phyloP scores from a whole-genome alignment of 2,113 vertebrate genomes.

The Marmota monax region DNA sequence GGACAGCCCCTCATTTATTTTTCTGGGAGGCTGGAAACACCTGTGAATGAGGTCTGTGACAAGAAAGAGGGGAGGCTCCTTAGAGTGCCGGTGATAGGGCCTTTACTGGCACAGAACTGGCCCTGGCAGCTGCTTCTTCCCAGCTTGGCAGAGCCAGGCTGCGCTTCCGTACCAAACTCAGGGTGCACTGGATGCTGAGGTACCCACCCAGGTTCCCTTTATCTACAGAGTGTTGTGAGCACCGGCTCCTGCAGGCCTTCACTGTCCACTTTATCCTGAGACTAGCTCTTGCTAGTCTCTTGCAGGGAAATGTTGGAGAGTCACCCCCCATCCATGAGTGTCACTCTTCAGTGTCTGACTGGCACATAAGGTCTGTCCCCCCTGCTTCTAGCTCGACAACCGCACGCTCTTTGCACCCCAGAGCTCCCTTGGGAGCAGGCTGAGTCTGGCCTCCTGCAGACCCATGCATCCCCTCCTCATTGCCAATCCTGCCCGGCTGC shows the following conservation, averaged over 20 bases:
- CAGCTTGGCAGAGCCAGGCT: neutral
- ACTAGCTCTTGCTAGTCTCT: neutral
- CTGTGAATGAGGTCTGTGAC: neutral
- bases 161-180: neutral
- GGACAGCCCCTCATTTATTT: neutral
- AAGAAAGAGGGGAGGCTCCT: slow-evolving; percentile 10
- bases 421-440: neutral
- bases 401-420: neutral
- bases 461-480: no score
- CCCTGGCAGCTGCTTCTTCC: neutral
- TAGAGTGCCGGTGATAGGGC: neutral
- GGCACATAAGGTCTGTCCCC: neutral
- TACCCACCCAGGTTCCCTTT: neutral
- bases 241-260: neutral
- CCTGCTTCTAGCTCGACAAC: neutral
- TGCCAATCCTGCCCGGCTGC: neutral
- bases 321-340: neutral
- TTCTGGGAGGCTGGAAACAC: slow-evolving; percentile 37
- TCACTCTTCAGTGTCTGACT: neutral
- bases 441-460: neutral
- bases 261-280: neutral
- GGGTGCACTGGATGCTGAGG: neutral
- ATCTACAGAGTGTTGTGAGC: accelerated
- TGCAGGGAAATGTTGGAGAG: neutral
- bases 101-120: neutral